A percentile compares a stretch with the other conserved stretches of the same genome.
phyloP scores from a whole-genome alignment of 1,140 invertebrate genomes.

The Aporrectodea caliginosa region DNA sequence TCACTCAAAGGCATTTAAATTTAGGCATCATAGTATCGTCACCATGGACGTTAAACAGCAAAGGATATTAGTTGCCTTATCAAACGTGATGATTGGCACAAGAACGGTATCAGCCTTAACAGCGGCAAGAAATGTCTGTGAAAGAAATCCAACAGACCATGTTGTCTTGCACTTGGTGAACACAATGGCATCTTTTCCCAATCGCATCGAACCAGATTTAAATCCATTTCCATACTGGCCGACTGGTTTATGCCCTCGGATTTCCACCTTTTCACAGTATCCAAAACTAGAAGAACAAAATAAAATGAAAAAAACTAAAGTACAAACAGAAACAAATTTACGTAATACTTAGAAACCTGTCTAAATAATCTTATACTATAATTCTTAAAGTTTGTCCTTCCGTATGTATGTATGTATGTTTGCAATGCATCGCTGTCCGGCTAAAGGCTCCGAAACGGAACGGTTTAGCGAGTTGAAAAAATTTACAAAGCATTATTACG shows the following conservation, averaged over 20 bases:
- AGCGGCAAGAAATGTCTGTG: slow-evolving; percentile 45
- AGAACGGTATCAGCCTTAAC: slow-evolving; percentile 47
- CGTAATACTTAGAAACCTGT: too few species aligned
- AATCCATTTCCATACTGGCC: slow-evolving; percentile 54
- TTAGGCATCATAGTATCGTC: too few species aligned
- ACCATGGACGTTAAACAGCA: too few species aligned
- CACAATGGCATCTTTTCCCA: slow-evolving; percentile 48
- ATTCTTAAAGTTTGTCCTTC: too few species aligned
- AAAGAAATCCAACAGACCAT: slow-evolving; percentile 49
- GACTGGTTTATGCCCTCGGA: slow-evolving; percentile 44
- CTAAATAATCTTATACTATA: too few species aligned
- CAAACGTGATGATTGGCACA: slow-evolving; percentile 48
- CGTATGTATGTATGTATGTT: too few species aligned
- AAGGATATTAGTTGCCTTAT: slow-evolving; percentile 42
- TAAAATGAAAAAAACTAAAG: neutral
- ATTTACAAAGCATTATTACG: too few species aligned
- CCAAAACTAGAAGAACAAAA: slow-evolving; percentile 46
- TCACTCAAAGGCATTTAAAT: too few species aligned
- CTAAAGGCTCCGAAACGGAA: too few species aligned
- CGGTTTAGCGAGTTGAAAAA: too few species aligned
- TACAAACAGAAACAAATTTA: too few species aligned
- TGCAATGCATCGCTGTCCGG: too few species aligned
- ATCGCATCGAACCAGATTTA: slow-evolving; percentile 51
- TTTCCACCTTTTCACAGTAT: slow-evolving; percentile 48
- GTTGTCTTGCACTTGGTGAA: slow-evolving; percentile 41